Base-by-base conservation (phyloP, 2,113 vertebrate genomes). In the Poeciliopsis prolifica region DNA sequence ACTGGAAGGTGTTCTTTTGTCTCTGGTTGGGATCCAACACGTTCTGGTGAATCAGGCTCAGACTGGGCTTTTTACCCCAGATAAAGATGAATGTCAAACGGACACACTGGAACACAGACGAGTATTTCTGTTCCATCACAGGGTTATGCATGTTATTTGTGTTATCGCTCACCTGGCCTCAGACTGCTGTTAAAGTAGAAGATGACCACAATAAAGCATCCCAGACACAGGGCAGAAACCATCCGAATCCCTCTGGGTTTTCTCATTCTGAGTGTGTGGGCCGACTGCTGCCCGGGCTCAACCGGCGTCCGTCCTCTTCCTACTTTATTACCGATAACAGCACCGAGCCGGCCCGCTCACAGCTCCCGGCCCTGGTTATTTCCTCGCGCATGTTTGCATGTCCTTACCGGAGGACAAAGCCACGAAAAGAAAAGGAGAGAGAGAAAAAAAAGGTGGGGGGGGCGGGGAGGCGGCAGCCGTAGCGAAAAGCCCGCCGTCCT, bases 181-280 rank as follows among this genome's bases (percentile, higher is more conserved):
- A 94, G 87, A 72, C 93, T 92, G 91, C 93, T 94, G 88, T 95
- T 95, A 62, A 94, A 94, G 85, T 94, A 94, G 72, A 95, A 91
- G 75, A 97, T 82, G 40, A 94, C 87, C 88, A 97, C 92, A 7
- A 98, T 73, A 70, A 95, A 89, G 31, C 94, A 94, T 5, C 95
- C 95, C 74, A 98, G 87, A 63, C 94, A 88, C 74, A 94, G 89
- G 51, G 94, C 94, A 54, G 94, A 93, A 70, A 90, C 81, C 87
- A 92, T 82, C 75, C 94, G 92, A 60, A 79, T 89, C 26, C 92
- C 81, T 87, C 91, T 92, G 68, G 92, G 80, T 77, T 88, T 95
- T 86, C 93, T 96, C 95, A 96, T 96, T 86, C 90, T 92, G 85
- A 87, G 60, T 42, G 71, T 80, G 4, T 65, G 68, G 76, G 44